Evolutionary conservation across 2,888 invertebrate genomes (phyloP).

Genomic region (Synergus umbraculus): DNA sequence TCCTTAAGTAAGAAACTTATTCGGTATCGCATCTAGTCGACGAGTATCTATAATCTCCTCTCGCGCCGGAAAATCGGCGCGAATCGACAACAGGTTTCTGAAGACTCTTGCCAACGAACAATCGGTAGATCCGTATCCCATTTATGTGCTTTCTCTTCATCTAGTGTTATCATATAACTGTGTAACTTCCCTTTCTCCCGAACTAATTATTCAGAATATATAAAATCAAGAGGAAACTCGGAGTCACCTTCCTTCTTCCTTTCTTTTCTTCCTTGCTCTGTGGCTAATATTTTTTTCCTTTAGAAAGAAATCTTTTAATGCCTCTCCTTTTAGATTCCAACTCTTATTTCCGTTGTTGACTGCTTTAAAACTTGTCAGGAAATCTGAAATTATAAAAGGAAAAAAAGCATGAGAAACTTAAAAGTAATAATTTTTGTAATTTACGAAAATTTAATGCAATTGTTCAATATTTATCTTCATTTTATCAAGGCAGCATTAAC

Average conservation of each 20-base stretch:
- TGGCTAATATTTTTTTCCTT: background rate
- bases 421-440: too few relatives aligned
- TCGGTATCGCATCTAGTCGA: conserved; percentile 24
- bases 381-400: background rate
- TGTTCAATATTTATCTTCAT: too few relatives aligned
- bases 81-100: conserved; percentile 32
- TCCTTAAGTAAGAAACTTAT: conserved; percentile 20
- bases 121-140: conserved; percentile 27
- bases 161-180: background rate
- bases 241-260: background rate
- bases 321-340: background rate
- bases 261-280: background rate
- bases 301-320: background rate
- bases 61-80: conserved; percentile 40
- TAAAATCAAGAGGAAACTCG: background rate
- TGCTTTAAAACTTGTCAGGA: background rate
- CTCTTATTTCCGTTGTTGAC: background rate
- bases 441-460: too few relatives aligned
- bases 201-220: background rate
- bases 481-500: too few relatives aligned
- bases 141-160: conserved; percentile 26
- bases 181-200: background rate
- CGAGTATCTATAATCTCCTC: conserved; percentile 34
- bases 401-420: background rate
- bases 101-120: conserved; percentile 29